phyloP scores from a whole-genome alignment of 2,797 vertebrate species.

The Adelosebastes latens region DNA sequence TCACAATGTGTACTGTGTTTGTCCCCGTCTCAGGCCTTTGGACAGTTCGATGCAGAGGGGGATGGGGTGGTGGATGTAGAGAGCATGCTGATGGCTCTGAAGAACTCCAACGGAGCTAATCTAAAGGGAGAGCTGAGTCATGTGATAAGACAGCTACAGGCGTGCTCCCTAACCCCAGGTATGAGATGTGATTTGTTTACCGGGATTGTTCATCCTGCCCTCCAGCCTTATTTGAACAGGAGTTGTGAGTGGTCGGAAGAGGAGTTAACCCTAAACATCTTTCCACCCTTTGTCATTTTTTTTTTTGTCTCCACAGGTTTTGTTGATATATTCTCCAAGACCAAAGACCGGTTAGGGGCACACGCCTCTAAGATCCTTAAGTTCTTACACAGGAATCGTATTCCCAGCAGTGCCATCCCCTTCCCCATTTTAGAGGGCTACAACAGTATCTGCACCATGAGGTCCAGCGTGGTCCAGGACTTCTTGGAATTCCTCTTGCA shows the following conservation, averaged over 20 bases:
- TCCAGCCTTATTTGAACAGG: constrained; percentile 5
- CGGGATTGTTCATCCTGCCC: not conserved
- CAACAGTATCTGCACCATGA: constrained; percentile 95
- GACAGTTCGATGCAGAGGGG: constrained; percentile 96
- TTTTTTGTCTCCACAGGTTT: constrained; percentile 84
- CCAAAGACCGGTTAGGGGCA: constrained; percentile 88
- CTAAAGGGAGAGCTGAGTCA: constrained; percentile 96
- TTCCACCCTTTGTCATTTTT: not conserved
- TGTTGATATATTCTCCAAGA: constrained; percentile 97
- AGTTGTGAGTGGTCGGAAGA: not conserved
- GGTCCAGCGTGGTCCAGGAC: constrained; percentile 92
- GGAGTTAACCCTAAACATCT: not conserved
- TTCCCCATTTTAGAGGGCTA: constrained; percentile 95
- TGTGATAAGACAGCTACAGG: constrained; percentile 95
- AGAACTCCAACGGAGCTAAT: constrained; percentile 95
- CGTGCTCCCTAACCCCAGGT: constrained; percentile 97
- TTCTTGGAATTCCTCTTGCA: constrained; percentile 90
- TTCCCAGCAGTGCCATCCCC: constrained; percentile 91
- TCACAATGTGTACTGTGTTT: constrained; percentile 5
- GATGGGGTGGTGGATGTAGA: constrained; percentile 95
- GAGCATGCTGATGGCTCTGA: constrained; percentile 93
- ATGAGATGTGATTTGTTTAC: constrained; percentile 50
- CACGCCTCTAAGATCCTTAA: constrained; percentile 94
- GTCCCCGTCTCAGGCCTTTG: constrained; percentile 87
- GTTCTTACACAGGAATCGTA: constrained; percentile 94